Conservation (phyloP, 2,797 vertebrate species). For the Hydrolagus colliei region DNA sequence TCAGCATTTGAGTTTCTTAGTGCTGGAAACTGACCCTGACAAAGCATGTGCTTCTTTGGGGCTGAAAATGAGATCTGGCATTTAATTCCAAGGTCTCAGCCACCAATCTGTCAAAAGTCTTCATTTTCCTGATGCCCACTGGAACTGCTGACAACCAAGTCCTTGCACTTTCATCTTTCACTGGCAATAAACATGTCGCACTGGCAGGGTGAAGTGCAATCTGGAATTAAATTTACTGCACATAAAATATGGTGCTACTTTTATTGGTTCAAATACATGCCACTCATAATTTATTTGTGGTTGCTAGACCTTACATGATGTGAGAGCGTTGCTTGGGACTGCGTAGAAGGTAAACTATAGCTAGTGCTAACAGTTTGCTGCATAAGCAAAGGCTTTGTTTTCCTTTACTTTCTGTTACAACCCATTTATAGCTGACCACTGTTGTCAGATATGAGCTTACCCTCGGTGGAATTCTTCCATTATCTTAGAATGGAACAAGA, state of each 20-base stretch:
- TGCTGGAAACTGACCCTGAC: slow-evolving; percentile 44
- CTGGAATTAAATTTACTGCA: slow-evolving; percentile 96
- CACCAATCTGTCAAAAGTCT: slow-evolving; percentile 63
- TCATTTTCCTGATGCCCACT: slow-evolving; percentile 66
- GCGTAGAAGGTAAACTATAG: slow-evolving; percentile 5
- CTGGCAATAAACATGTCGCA: slow-evolving; percentile 92
- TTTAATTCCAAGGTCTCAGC: slow-evolving; percentile 67
- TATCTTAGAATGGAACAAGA: no score
- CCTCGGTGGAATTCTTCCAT: no score
- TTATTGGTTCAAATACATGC: slow-evolving; percentile 97
- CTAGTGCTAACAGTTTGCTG: background rate
- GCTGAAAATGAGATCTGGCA: slow-evolving; percentile 69
- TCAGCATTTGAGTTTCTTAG: slow-evolving; percentile 3
- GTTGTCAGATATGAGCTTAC: no score
- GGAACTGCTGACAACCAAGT: slow-evolving; percentile 71
- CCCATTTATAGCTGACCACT: background rate
- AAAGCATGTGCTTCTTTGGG: slow-evolving; percentile 63
- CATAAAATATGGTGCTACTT: slow-evolving; percentile 94
- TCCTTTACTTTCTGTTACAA: background rate
- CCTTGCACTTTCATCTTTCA: slow-evolving; percentile 71
- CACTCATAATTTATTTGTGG: slow-evolving; percentile 93
- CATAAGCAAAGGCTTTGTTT: background rate
- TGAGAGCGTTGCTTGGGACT: slow-evolving; percentile 46
- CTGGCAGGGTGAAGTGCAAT: slow-evolving; percentile 81
- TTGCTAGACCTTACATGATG: slow-evolving; percentile 72